Evolutionary conservation across 2,797 vertebrate species (phyloP).

Genomic region (Cetoscarus ocellatus): DNA sequence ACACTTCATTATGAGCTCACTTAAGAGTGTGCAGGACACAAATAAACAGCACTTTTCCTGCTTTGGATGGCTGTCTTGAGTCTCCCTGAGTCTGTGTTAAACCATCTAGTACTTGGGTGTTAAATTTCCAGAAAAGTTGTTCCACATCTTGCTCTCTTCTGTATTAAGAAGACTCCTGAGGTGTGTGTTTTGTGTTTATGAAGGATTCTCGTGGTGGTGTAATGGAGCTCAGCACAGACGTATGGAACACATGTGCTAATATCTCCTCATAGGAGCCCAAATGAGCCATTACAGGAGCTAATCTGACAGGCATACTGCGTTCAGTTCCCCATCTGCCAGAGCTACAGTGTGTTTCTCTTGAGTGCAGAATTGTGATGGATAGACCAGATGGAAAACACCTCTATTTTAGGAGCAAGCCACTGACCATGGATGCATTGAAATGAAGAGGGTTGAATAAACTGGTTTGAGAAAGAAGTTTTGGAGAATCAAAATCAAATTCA

Average conservation of each 20-base stretch:
- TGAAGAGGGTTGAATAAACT: constrained; percentile 39
- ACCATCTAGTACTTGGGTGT: constrained; percentile 35
- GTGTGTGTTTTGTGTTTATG: constrained; percentile 70
- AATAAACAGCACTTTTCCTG: constrained; percentile 60
- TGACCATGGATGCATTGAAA: constrained; percentile 66
- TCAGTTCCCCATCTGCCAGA: constrained; percentile 84
- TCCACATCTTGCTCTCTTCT: constrained; percentile 43
- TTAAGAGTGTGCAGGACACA: constrained; percentile 46
- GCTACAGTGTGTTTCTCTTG: constrained; percentile 74
- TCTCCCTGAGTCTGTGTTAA: constrained; percentile 32
- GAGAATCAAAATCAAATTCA: constrained; percentile 39
- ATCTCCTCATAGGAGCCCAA: constrained; percentile 85
- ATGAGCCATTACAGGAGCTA: constrained; percentile 85
- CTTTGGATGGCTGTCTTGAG: constrained; percentile 50
- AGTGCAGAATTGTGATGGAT: constrained; percentile 70
- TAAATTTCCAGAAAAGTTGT: constrained; percentile 49
- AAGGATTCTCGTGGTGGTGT: constrained; percentile 68
- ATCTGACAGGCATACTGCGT: constrained; percentile 83
- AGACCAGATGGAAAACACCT: constrained; percentile 81
- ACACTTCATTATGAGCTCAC: constrained; percentile 67
- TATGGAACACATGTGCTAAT: constrained; percentile 86
- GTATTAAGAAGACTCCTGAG: constrained; percentile 66
- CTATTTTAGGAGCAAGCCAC: constrained; percentile 71
- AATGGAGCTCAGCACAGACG: constrained; percentile 80
- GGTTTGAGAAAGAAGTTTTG: constrained; percentile 40